Evolutionary conservation across 1,140 invertebrate species (phyloP).

Genomic region (Elysia chlorotica): DNA sequence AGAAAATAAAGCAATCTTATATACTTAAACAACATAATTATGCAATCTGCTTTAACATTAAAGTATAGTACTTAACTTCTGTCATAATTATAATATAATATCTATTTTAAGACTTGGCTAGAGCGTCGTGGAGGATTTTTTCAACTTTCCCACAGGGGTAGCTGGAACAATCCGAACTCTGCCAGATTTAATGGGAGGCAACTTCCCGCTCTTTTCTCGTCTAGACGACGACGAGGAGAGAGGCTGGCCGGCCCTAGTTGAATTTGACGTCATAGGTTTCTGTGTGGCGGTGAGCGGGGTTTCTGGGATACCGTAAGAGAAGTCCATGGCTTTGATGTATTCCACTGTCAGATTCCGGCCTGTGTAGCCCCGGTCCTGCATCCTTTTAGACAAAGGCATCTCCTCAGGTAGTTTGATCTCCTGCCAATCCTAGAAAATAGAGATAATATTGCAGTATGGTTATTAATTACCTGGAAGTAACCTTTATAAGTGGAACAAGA

Average conservation of each 20-base stretch:
- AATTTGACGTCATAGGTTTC: slow-evolving; percentile 1
- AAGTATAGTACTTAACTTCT: no score
- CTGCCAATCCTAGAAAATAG: slow-evolving; percentile 41
- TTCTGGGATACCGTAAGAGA: slow-evolving; percentile 42
- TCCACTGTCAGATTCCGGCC: slow-evolving; percentile 48
- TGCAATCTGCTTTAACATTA: not conserved
- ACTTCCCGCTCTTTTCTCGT: not conserved
- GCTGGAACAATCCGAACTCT: not conserved
- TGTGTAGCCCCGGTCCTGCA: slow-evolving; percentile 51
- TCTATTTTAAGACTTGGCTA: no score
- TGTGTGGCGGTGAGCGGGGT: slow-evolving; percentile 32
- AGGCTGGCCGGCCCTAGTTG: not conserved
- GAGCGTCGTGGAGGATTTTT: no score
- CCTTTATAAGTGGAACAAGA: no score
- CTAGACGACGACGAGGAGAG: not conserved
- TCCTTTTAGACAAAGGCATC: slow-evolving; percentile 51
- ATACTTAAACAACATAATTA: not conserved
- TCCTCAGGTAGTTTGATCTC: slow-evolving; percentile 47
- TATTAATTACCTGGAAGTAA: no score
- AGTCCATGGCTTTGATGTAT: slow-evolving; percentile 48
- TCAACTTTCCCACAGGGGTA: not conserved
- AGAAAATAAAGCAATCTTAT: not conserved
- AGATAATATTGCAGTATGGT: no score
- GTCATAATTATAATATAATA: no score
- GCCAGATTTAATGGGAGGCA: slow-evolving; percentile 3